phyloP scores from a whole-genome alignment of 2,113 vertebrate species.

The Sceloporus tristichus region DNA sequence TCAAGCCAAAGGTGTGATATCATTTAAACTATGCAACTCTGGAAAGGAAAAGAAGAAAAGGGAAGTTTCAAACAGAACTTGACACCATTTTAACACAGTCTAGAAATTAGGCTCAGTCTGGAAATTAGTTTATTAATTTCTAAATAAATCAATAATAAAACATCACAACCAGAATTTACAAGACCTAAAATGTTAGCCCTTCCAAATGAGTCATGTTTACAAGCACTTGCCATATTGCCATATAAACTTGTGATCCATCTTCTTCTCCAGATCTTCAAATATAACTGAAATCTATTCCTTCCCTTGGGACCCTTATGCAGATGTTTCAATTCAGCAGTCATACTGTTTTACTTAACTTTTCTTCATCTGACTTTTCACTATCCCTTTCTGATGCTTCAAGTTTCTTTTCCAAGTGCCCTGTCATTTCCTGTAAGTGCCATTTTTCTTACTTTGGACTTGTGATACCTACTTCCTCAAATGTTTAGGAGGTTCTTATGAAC shows the following conservation, averaged over 20 bases:
- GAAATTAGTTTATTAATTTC: no score
- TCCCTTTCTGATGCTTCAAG: not conserved
- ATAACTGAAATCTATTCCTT: not conserved
- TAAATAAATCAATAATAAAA: no score
- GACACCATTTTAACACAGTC: constrained; percentile 20
- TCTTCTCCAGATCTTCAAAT: not conserved
- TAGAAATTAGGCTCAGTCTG: not conserved
- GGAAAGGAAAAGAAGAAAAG: not conserved
- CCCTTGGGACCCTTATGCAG: not conserved
- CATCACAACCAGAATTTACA: not conserved
- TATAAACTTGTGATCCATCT: not conserved
- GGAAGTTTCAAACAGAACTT: not conserved
- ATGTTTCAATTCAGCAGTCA: no score
- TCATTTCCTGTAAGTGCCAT: no score
- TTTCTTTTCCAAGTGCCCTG: not conserved
- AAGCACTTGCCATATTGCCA: not conserved
- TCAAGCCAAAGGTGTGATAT: constrained; percentile 15
- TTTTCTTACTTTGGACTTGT: no score
- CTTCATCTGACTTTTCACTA: not conserved
- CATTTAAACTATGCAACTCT: constrained; percentile 5
- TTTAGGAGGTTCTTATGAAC: no score
- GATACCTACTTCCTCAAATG: no score
- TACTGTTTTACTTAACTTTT: not conserved
- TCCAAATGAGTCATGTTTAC: not conserved
- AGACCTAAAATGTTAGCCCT: not conserved